These are phyloP conservation scores for Coenonympha glycerion DNA, from an alignment of 2,888 invertebrate species.

Conservation along the genomic window DNA sequence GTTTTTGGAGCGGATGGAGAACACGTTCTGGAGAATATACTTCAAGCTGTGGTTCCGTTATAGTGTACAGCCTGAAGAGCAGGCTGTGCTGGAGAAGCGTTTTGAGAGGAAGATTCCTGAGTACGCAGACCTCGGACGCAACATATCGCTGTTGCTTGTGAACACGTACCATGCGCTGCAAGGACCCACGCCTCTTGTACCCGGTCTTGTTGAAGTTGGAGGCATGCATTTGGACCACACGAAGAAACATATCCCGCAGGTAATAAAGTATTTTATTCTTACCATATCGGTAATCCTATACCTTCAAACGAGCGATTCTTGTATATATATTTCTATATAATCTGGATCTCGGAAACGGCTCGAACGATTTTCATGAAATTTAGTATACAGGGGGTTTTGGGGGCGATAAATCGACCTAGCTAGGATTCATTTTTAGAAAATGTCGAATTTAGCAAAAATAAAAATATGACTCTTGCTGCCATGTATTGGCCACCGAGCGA, in stretches of 20 bases:
- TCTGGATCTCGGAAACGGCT: too few species aligned
- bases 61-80: constrained; percentile 32
- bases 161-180: constrained; percentile 74
- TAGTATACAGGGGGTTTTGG: too few species aligned
- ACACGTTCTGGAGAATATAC: constrained; percentile 46
- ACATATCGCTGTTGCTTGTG: constrained; percentile 63
- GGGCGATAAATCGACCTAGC: too few species aligned
- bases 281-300: too few species aligned
- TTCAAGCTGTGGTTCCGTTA: constrained; percentile 52
- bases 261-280: too few species aligned
- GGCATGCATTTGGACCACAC: constrained; percentile 68
- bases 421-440: too few species aligned
- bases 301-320: too few species aligned
- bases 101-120: constrained; percentile 57
- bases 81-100: constrained; percentile 38
- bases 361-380: too few species aligned
- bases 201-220: constrained; percentile 78
- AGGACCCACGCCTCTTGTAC: constrained; percentile 72
- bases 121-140: constrained; percentile 55
- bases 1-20: constrained; percentile 67
- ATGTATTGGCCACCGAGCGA: too few species aligned
- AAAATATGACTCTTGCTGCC: too few species aligned
- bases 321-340: too few species aligned
- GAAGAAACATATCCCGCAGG: constrained; percentile 34
- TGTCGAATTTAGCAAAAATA: too few species aligned